Percentiles rank a stretch among this genome's conserved stretches.
Conservation (phyloP, 2,797 vertebrate species). For the Siniperca obscura region DNA sequence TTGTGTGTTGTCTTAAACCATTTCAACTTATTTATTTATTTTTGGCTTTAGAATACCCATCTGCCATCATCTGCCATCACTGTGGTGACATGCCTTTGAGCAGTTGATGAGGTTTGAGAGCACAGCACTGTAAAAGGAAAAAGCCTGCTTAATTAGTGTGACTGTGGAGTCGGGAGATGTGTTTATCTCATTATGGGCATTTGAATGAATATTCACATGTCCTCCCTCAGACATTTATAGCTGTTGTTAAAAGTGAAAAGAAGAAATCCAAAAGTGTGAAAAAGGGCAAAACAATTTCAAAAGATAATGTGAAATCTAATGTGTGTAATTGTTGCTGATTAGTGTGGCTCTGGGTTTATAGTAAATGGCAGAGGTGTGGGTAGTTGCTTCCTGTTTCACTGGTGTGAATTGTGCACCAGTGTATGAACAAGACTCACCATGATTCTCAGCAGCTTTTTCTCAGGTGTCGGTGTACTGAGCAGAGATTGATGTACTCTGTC, state of each 20-base stretch:
- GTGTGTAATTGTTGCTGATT: slow-evolving; percentile 24
- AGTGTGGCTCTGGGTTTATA: slow-evolving; percentile 12
- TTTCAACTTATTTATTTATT: slow-evolving; percentile 68
- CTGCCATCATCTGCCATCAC: slow-evolving; percentile 82
- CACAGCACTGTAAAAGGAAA: slow-evolving; percentile 59
- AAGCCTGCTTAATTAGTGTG: slow-evolving; percentile 79
- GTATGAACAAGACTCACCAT: slow-evolving; percentile 33
- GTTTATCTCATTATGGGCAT: slow-evolving; percentile 69
- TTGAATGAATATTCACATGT: slow-evolving; percentile 70
- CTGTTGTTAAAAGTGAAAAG: slow-evolving; percentile 29
- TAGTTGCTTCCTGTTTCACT: slow-evolving; percentile 23
- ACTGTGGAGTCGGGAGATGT: slow-evolving; percentile 69
- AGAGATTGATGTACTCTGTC: slow-evolving; percentile 65
- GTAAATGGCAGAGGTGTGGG: not conserved
- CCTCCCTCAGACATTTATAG: slow-evolving; percentile 39
- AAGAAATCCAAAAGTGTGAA: slow-evolving; percentile 31
- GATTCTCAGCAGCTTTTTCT: slow-evolving; percentile 48
- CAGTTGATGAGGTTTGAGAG: slow-evolving; percentile 70
- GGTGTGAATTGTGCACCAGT: slow-evolving; percentile 23
- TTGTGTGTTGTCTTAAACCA: slow-evolving; percentile 60
- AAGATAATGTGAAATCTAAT: slow-evolving; percentile 28
- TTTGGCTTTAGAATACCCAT: slow-evolving; percentile 75
- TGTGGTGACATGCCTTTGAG: slow-evolving; percentile 77
- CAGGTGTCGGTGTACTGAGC: slow-evolving; percentile 44
- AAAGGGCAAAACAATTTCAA: slow-evolving; percentile 25